Percentiles rank a stretch among this genome's conserved stretches.
phyloP scores from a whole-genome alignment of 2,797 vertebrate genomes.

The Liasis olivaceus region DNA sequence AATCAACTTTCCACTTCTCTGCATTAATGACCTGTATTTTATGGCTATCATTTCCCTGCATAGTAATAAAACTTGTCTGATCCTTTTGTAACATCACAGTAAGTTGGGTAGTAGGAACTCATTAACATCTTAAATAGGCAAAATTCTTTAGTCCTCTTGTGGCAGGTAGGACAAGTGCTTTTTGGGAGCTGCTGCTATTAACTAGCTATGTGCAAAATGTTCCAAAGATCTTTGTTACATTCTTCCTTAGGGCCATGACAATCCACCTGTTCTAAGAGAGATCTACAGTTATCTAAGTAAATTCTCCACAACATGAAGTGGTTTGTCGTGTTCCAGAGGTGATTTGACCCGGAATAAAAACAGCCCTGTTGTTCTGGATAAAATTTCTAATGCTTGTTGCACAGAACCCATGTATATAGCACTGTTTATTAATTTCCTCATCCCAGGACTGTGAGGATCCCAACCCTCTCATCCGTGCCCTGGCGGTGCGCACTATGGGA shows the following conservation, averaged over 20 bases:
- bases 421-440: neutral
- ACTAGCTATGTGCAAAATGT: neutral
- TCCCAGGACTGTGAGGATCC: slow-evolving; percentile 96
- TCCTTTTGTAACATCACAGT: neutral
- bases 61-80: neutral
- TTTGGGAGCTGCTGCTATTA: neutral
- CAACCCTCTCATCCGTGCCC: slow-evolving; percentile 94
- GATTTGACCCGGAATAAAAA: neutral
- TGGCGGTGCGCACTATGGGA: slow-evolving; percentile 98
- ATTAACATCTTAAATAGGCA: neutral
- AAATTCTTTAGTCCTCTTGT: neutral
- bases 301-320: neutral
- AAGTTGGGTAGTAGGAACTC: neutral
- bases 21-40: neutral
- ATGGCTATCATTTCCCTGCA: neutral
- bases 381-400: fast-evolving
- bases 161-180: neutral
- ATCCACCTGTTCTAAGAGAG: neutral
- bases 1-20: neutral
- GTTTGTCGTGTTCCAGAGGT: neutral
- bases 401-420: neutral
- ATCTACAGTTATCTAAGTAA: neutral
- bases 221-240: neutral
- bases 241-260: neutral
- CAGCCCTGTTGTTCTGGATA: neutral